Percentiles rank a stretch among this genome's conserved stretches.
phyloP scores from a whole-genome alignment of 2,797 vertebrate genomes.

The Rhadinocentrus ornatus region DNA sequence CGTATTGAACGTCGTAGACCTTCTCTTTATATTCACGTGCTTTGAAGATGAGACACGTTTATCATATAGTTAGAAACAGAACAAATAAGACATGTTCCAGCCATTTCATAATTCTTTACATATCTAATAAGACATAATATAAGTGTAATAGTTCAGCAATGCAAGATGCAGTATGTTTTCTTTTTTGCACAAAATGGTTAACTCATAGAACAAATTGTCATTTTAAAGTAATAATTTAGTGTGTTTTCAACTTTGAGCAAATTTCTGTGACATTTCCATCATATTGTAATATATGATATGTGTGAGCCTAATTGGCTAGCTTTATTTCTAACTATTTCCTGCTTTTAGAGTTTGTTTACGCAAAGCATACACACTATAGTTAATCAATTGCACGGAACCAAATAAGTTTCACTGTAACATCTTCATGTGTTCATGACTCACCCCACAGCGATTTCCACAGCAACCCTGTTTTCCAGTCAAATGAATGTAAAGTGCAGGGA shows the following conservation, averaged over 20 bases:
- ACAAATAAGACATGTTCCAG: not conserved
- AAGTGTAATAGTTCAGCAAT: not conserved
- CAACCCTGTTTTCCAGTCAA: slow-evolving; percentile 81
- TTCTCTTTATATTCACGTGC: not conserved
- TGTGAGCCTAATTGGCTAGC: not conserved
- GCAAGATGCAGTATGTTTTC: not conserved
- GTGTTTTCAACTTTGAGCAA: not conserved
- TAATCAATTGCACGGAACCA: not conserved
- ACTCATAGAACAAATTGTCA: not conserved
- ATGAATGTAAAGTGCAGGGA: slow-evolving; percentile 85
- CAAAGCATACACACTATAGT: not conserved
- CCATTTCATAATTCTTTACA: not conserved
- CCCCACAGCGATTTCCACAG: slow-evolving; percentile 88
- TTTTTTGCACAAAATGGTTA: not conserved
- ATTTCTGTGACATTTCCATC: not conserved
- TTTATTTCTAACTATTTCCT: not conserved
- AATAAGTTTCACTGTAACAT: not conserved
- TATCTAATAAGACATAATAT: not conserved
- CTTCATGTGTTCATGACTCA: slow-evolving; percentile 64
- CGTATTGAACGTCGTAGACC: not conserved
- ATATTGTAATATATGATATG: not conserved
- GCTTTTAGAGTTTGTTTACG: not conserved
- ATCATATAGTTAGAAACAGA: not conserved
- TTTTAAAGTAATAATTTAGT: not conserved
- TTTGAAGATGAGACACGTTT: too few relatives aligned